A percentile compares a stretch with the other conserved stretches of the same genome.
Evolutionary conservation across 2,888 invertebrate species (phyloP).

Genomic region (Cryptus viduatorius): DNA sequence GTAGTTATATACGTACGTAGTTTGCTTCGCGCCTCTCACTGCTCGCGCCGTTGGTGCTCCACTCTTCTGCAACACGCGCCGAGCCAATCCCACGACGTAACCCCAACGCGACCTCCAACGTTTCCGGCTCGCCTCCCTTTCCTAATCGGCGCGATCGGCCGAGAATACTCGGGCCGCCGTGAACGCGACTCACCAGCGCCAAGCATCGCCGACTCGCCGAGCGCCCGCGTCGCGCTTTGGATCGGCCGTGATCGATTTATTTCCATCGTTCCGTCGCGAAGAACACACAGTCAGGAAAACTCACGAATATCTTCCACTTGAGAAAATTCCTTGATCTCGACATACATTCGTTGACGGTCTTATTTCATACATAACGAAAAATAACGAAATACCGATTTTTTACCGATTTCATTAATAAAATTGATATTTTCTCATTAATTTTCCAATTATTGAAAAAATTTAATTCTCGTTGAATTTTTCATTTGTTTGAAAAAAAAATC

Average conservation of each 20-base stretch:
- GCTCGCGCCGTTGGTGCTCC: conserved; percentile 49
- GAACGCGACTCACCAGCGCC: conserved; percentile 16
- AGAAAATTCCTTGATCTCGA: neutral
- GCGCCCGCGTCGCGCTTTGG: neutral
- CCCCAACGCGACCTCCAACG: conserved; percentile 78
- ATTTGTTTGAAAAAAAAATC: too few species aligned
- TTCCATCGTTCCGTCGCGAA: conserved; percentile 10
- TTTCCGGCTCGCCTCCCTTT: conserved; percentile 76
- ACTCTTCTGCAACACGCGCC: conserved; percentile 31
- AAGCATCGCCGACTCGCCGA: conserved; percentile 7
- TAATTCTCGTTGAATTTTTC: too few species aligned
- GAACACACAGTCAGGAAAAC: neutral
- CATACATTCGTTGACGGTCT: conserved; percentile 2
- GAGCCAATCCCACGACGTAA: conserved; percentile 76
- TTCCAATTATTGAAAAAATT: too few species aligned
- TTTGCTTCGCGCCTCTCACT: conserved; percentile 69
- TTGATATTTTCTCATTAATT: too few species aligned
- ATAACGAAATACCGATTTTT: too few species aligned
- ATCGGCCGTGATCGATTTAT: conserved; percentile 47
- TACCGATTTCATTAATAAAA: too few species aligned
- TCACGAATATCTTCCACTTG: conserved; percentile 12
- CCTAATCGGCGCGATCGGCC: conserved; percentile 54
- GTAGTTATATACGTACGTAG: neutral
- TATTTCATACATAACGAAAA: neutral
- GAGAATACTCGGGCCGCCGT: conserved; percentile 44